Base-by-base conservation (phyloP, 1,140 invertebrate species). In the Gonioctena quinquepunctata region DNA sequence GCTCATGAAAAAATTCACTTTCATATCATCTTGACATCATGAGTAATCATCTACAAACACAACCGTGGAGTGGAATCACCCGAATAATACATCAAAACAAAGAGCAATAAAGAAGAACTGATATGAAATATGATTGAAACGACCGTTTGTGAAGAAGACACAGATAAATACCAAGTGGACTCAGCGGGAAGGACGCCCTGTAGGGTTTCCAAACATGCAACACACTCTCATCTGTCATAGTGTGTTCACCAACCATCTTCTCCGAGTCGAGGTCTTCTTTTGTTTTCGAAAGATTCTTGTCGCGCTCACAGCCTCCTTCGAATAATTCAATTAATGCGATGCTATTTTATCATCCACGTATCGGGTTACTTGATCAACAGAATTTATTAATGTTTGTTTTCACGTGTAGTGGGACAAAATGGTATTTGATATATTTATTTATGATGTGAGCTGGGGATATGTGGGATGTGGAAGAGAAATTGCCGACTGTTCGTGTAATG, bases 161-260 rank as follows among this genome's bases (percentile, higher is more conserved):
- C 63, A 52, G 49, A 66, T 66, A 66, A 66, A 66, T 66, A 23
- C 48, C 33, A 23, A 66, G 49, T 25, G 63, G 22, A 19, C 63
- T 13, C 63, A 66, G 63, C 63, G 49, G 63, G 63, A 52, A 23
- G 63, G 52, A 52, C 49, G 33, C 49, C 63, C 63, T 50, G 63
- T 26, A 52, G 63, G 22, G 63, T 16, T 27, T 61, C 33, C 19
- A 18, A 61, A 61, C 59, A 61, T 61, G 59, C 59, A 61, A 61
- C 59, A 27, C 59, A 61, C 59, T 27, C 59, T 61, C 59, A 27
- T 61, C 59, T 61, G 59, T 61, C 59, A 61, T 61, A 61, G 13
- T 27, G 13, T 27, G 59, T 61, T 61, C 27, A 33, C 59, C 16
- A 28, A 21, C 54, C 54, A 22, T 21, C 23, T 57, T 33, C 23